Percentiles rank a stretch among this genome's conserved stretches.
Conservation (phyloP, 2,797 vertebrate genomes). For the Myripristis jacobus region DNA sequence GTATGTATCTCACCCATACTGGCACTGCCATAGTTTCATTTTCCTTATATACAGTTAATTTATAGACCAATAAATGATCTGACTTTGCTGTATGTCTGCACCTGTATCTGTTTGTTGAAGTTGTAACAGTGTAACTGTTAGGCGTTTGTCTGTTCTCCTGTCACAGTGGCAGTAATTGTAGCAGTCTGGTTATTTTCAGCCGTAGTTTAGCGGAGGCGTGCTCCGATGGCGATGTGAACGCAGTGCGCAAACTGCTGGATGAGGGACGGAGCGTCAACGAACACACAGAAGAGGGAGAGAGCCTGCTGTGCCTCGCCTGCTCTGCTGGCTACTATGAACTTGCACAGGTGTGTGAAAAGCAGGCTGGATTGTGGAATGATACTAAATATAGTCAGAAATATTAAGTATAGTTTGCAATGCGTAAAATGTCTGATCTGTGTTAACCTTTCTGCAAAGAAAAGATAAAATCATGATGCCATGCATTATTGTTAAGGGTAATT, state of each 20-base stretch:
- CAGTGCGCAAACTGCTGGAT: constrained; percentile 96
- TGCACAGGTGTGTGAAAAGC: constrained; percentile 89
- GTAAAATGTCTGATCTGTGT: background rate
- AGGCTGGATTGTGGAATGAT: too few species aligned
- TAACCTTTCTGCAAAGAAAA: background rate
- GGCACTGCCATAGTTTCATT: constrained; percentile 13
- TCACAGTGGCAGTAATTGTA: constrained; percentile 90
- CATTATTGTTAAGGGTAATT: background rate
- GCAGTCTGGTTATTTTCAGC: constrained; percentile 93
- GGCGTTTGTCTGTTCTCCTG: constrained; percentile 76
- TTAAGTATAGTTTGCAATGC: background rate
- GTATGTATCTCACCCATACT: constrained; percentile 86
- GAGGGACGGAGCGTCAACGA: constrained; percentile 99
- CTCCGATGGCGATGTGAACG: constrained; percentile 98
- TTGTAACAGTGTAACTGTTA: constrained; percentile 40
- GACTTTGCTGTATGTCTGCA: background rate
- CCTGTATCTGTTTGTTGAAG: background rate
- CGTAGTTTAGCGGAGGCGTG: constrained; percentile 99
- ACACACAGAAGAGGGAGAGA: constrained; percentile 98
- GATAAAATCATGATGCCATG: background rate
- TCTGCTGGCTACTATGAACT: constrained; percentile 99
- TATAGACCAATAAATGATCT: background rate
- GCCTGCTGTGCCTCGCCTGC: constrained; percentile 97
- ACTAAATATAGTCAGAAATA: background rate
- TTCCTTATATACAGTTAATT: background rate